Conservation (phyloP, 1,140 invertebrate genomes). For the Cotesia typhae region DNA sequence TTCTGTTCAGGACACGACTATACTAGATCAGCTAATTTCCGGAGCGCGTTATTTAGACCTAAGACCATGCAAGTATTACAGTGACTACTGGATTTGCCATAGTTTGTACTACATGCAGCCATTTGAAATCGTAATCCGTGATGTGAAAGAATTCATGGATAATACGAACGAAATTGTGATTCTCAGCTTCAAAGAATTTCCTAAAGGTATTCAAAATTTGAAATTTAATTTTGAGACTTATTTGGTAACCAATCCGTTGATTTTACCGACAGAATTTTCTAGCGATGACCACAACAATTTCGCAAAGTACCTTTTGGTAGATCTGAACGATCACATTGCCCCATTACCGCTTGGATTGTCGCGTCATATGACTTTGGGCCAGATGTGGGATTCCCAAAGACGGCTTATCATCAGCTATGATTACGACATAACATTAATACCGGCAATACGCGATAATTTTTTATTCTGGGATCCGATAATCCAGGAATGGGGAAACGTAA, state of each 20-base stretch:
- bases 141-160: slow-evolving; percentile 11
- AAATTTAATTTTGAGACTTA: not conserved
- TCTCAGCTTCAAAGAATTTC: slow-evolving; percentile 18
- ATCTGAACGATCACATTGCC: not conserved
- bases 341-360: not conserved
- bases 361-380: not conserved
- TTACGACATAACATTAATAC: not conserved
- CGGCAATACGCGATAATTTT: not conserved
- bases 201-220: slow-evolving; percentile 5
- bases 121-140: slow-evolving; percentile 3
- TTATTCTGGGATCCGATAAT: not conserved
- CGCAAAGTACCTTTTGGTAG: not conserved
- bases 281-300: not conserved
- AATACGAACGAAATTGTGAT: slow-evolving; percentile 23
- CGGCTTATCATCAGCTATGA: slow-evolving; percentile 11
- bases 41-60: slow-evolving; percentile 21
- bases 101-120: not conserved
- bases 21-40: slow-evolving; percentile 18
- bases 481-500: not conserved
- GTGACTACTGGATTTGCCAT: slow-evolving; percentile 14
- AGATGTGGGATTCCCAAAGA: slow-evolving; percentile 3
- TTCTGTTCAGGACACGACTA: not conserved
- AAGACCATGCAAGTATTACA: not conserved
- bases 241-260: not conserved
- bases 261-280: not conserved